Percentiles rank a stretch among this genome's conserved stretches.
Evolutionary conservation across 1,140 invertebrate genomes (phyloP).

Genomic region (Drosophila dunni): DNA sequence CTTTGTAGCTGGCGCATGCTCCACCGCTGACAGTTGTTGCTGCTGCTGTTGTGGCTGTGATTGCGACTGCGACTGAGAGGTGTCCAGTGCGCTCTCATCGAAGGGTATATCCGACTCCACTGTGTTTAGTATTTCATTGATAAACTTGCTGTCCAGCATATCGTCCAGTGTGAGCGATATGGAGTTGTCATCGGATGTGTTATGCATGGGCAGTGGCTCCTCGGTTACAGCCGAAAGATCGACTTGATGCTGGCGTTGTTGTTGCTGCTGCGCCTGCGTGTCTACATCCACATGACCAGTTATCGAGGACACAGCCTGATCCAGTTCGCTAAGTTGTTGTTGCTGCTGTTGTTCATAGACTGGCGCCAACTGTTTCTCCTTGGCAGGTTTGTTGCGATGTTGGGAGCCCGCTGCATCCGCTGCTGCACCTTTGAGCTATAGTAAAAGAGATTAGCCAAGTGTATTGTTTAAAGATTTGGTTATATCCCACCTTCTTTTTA

Average conservation of each 20-base stretch:
- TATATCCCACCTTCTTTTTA: conserved; percentile 62
- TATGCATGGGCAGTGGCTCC: conserved; percentile 68
- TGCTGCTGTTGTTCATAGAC: conserved; percentile 59
- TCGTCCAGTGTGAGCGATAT: conserved; percentile 77
- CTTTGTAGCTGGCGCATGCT: conserved; percentile 56
- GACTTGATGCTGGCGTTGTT: conserved; percentile 34
- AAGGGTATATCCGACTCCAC: conserved; percentile 65
- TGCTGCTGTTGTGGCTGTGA: conserved; percentile 39
- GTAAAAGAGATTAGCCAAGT: not conserved
- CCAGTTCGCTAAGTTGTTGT: conserved; percentile 67
- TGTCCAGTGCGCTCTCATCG: conserved; percentile 75
- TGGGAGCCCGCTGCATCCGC: conserved; percentile 22
- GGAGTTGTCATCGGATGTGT: conserved; percentile 76
- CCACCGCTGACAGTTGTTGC: conserved; percentile 27
- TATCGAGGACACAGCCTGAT: conserved; percentile 78
- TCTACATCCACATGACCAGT: conserved; percentile 42
- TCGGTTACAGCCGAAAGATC: conserved; percentile 43
- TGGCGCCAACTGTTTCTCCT: conserved; percentile 48
- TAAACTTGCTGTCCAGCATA: conserved; percentile 80
- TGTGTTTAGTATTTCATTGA: conserved; percentile 77
- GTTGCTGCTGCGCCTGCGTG: not conserved
- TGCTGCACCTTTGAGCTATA: conserved; percentile 55
- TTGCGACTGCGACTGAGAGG: conserved; percentile 56
- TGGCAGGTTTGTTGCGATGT: conserved; percentile 69
- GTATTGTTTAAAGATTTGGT: not conserved